Evolutionary conservation across 2,113 vertebrate species (phyloP).

Genomic region (Odontesthes bonariensis): DNA sequence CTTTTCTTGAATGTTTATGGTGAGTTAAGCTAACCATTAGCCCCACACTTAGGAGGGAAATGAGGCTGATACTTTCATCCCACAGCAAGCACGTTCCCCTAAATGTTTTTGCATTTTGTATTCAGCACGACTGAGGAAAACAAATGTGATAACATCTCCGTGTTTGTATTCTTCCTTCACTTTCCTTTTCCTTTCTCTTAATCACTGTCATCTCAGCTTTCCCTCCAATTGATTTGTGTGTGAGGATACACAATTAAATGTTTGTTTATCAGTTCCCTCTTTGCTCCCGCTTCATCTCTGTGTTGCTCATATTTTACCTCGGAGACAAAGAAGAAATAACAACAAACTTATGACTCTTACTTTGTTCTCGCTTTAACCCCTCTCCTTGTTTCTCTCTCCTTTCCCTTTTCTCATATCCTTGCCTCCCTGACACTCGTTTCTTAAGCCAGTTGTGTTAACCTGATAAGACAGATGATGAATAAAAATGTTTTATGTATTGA

Average conservation of each 20-base stretch:
- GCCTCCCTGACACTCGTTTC: slow-evolving; percentile 27
- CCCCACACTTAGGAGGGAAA: neutral
- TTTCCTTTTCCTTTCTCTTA: neutral
- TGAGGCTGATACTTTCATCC: neutral
- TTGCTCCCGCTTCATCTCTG: slow-evolving; percentile 20
- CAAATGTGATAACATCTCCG: neutral
- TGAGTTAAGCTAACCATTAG: neutral
- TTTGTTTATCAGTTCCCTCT: slow-evolving; percentile 37
- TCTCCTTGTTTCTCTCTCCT: slow-evolving; percentile 7
- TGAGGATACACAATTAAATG: neutral
- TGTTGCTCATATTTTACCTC: slow-evolving; percentile 33
- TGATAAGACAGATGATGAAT: slow-evolving; percentile 17
- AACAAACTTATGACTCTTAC: slow-evolving; percentile 38
- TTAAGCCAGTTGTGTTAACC: slow-evolving; percentile 24
- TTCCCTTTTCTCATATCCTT: slow-evolving; percentile 18
- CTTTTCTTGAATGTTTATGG: no score
- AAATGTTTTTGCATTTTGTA: neutral
- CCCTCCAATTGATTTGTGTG: slow-evolving; percentile 15
- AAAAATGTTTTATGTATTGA: slow-evolving; percentile 22
- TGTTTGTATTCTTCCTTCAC: neutral
- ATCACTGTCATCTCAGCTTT: slow-evolving; percentile 22
- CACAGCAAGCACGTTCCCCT: neutral
- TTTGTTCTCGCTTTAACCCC: slow-evolving; percentile 26
- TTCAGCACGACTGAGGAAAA: neutral
- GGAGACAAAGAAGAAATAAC: slow-evolving; percentile 24